Percentiles rank a stretch among this genome's conserved stretches.
These are phyloP conservation scores for Lycaena phlaeas DNA, from an alignment of 2,888 invertebrate genomes.

Conservation along the genomic window DNA sequence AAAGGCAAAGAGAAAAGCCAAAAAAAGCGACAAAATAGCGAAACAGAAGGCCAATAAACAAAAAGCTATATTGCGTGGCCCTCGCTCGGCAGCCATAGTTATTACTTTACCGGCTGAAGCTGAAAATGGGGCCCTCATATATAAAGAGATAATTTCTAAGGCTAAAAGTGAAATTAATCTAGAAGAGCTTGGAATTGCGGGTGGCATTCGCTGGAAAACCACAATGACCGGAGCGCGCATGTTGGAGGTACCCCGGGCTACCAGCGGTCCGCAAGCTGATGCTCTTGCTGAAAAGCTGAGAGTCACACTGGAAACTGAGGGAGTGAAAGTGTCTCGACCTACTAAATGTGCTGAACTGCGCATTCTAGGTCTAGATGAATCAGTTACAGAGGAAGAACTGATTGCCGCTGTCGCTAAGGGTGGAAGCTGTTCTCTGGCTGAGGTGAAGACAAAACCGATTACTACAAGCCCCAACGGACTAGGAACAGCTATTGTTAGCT, in stretches of 20 bases:
- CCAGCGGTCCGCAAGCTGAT: conserved; percentile 12
- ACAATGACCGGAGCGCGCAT: conserved; percentile 14
- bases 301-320: conserved; percentile 2
- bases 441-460: conserved; percentile 10
- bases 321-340: conserved; percentile 12
- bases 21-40: too few relatives aligned
- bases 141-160: too few relatives aligned
- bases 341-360: conserved; percentile 12
- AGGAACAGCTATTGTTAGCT: conserved; percentile 6
- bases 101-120: too few relatives aligned
- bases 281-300: conserved; percentile 11
- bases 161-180: not conserved
- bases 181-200: conserved; percentile 1
- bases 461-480: not conserved
- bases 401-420: conserved; percentile 9
- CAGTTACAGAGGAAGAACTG: conserved; percentile 8
- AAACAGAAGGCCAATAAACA: too few relatives aligned
- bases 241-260: conserved; percentile 12
- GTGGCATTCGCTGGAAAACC: conserved; percentile 2
- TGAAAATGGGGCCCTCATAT: too few relatives aligned
- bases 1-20: too few relatives aligned
- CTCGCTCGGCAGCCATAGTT: too few relatives aligned
- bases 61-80: too few relatives aligned
- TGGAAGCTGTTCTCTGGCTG: conserved; percentile 3
- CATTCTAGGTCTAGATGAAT: conserved; percentile 13